Evolutionary conservation across 2,888 invertebrate genomes (phyloP), one percentile per base, ranked within the genome.

Genomic region (Meandrusa payeni): DNA sequence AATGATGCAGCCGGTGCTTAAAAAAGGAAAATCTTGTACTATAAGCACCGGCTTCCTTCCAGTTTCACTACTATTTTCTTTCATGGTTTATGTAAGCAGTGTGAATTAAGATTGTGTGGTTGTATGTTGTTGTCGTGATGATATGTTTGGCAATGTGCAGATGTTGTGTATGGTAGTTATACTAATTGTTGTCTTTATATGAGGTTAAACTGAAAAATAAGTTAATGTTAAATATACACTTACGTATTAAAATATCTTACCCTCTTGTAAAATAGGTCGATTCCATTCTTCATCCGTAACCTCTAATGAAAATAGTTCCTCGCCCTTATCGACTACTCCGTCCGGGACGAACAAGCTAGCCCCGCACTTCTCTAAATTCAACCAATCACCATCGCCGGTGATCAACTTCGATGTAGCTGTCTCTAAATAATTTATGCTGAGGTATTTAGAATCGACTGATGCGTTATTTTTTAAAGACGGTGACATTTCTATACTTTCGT

Each of bases 221-320:
- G n/a, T n/a, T n/a, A n/a, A n/a, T n/a, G n/a, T n/a, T n/a, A n/a
- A n/a, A n/a, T n/a, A n/a, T n/a, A n/a, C n/a, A n/a, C n/a, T n/a
- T n/a, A n/a, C n/a, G n/a, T n/a, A 5, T 2, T 23, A 13, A 15
- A 34, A 19, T 10, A 13, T 5, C 1, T 64, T 63, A 74, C 94
- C 89, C 89, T 94, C 95, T 69, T 92, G 91, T 55, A 97, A 85
- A 72, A 92, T 91, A 23, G 97, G 97, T 62, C 95, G 90, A 73
- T 95, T 96, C 79, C 95, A 94, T 69, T 97, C 96, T 67, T 98
- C 97, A 65, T 96, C 93, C 36, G 96, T 91, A 42, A 97, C 94
- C 51, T 96, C 95, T 50, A 98, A 83, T 57, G 95, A 96, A 47
- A 98, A 91, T 67, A 97, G 92, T 69, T 95, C 95, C 45, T 93